A percentile compares a stretch with the other conserved stretches of the same genome.
These are phyloP conservation scores for Lepidotrigona ventralis DNA, from an alignment of 1,140 invertebrate genomes.

Conservation along the genomic window DNA sequence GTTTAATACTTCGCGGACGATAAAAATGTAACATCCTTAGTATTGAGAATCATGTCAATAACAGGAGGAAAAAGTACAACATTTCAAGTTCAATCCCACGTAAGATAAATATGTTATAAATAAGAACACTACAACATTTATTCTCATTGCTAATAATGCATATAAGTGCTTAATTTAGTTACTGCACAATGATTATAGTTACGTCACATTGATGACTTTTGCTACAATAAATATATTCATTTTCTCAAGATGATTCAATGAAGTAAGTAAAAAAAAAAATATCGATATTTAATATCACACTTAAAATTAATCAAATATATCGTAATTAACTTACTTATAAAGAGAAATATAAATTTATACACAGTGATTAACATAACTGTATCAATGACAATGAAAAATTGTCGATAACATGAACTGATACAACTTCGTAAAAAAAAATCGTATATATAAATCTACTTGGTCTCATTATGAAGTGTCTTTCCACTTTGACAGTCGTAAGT, in stretches of 20 bases:
- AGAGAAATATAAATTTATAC: background rate
- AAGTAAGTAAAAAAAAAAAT: constrained; percentile 6
- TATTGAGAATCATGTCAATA: background rate
- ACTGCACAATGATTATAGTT: constrained; percentile 32
- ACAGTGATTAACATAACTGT: too few relatives aligned
- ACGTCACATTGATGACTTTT: background rate
- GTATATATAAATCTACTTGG: too few relatives aligned
- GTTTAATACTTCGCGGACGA: background rate
- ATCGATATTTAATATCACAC: background rate
- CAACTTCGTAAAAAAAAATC: too few relatives aligned
- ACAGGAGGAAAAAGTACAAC: constrained; percentile 34
- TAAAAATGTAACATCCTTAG: constrained; percentile 21
- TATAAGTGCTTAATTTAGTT: constrained; percentile 48
- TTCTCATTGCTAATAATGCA: constrained; percentile 57
- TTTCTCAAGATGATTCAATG: constrained; percentile 5
- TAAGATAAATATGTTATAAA: constrained; percentile 59
- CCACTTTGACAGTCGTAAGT: too few relatives aligned
- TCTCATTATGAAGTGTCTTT: too few relatives aligned
- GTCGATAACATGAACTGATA: too few relatives aligned
- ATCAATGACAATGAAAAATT: too few relatives aligned
- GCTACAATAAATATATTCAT: background rate
- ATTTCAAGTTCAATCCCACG: constrained; percentile 34
- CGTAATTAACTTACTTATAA: background rate
- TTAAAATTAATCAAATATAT: constrained; percentile 13
- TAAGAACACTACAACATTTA: constrained; percentile 66